Evolutionary conservation across 2,888 invertebrate species (phyloP), one percentile per base, ranked within the genome.

Genomic region (Celastrina argiolus): DNA sequence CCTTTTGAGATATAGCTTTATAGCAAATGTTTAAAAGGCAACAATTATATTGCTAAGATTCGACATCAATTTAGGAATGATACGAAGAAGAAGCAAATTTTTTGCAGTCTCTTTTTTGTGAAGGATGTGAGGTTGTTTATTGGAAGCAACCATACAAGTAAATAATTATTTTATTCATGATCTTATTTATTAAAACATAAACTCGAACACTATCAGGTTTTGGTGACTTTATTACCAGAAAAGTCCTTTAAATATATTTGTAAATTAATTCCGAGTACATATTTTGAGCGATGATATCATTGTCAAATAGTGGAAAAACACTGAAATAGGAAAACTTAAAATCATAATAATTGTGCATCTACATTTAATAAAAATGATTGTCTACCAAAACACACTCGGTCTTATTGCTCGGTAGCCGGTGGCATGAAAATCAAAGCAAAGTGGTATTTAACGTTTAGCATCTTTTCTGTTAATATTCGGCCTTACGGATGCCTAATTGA

Each of bases 231-330:
- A 58, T 58, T 58, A 31, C 58, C 31, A 58, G 31, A 56, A 28
- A 28, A 31, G n/a, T 58, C 31, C 16, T 58, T 58, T 26, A 28
- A 2, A 56, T 12, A 56, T 14, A 31, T 31, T 31, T 58, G 31
- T 58, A 7, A 16, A 58, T n/a, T 58, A n/a, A 58, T 16, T 58
- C 22, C 26, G 14, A 51, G 7, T 28, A 58, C n/a, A 31, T 31
- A 58, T 58, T 58, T 31, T 31, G 16, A 58, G n/a, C 31, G 58
- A 31, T 58, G 58, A 58, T 31, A 31, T 58, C 58, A 58, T 58
- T n/a, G 58, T 14, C 58, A 26, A 28, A 26, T 56, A 28, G n/a
- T 26, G 7, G 12, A n/a, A 28, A 8, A 28, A 18, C 7, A 45
- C 8, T 2, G 16, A 45, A 45, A 18, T 45, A 45, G 8, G 16